Conservation (phyloP, 2,797 vertebrate genomes). For the Erpetoichthys calabaricus region DNA sequence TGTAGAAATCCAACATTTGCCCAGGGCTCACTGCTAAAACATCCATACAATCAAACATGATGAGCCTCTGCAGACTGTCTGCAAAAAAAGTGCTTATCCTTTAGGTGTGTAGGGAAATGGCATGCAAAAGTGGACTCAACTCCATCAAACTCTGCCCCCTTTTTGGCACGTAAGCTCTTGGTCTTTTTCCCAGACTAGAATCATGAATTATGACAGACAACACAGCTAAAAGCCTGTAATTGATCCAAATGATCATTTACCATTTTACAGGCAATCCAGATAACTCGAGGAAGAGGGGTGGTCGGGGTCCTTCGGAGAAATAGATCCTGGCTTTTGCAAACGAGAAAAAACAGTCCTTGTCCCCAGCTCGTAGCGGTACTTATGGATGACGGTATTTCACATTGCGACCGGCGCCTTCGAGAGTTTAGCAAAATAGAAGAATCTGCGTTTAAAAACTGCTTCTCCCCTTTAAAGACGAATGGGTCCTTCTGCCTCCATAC, state of each 20-base stretch:
- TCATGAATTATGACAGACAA: constrained; percentile 79
- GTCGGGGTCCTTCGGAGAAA: constrained; percentile 14
- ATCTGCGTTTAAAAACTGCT: constrained; percentile 30
- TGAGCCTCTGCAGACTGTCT: constrained; percentile 50
- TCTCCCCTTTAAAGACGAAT: constrained; percentile 60
- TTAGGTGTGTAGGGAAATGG: constrained; percentile 59
- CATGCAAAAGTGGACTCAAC: constrained; percentile 72
- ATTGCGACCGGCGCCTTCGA: constrained; percentile 10
- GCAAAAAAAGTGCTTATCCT: constrained; percentile 50
- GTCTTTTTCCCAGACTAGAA: constrained; percentile 73
- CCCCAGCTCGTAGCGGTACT: constrained; percentile 13
- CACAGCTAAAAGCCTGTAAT: constrained; percentile 60
- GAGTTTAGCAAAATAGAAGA: constrained; percentile 33
- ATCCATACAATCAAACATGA: constrained; percentile 92
- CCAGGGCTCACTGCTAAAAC: constrained; percentile 72
- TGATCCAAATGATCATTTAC: constrained; percentile 65
- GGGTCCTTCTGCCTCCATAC: constrained; percentile 65
- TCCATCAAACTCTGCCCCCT: constrained; percentile 85
- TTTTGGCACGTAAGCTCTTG: constrained; percentile 67
- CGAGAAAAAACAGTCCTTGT: constrained; percentile 10
- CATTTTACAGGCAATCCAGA: constrained; percentile 58
- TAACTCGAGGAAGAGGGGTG: constrained; percentile 43
- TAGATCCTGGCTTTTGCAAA: constrained; percentile 16
- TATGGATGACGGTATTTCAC: constrained; percentile 10
- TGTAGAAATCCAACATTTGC: constrained; percentile 78